Evolutionary conservation across 2,888 invertebrate species (phyloP).

Genomic region (Eupithecia dodoneata): DNA sequence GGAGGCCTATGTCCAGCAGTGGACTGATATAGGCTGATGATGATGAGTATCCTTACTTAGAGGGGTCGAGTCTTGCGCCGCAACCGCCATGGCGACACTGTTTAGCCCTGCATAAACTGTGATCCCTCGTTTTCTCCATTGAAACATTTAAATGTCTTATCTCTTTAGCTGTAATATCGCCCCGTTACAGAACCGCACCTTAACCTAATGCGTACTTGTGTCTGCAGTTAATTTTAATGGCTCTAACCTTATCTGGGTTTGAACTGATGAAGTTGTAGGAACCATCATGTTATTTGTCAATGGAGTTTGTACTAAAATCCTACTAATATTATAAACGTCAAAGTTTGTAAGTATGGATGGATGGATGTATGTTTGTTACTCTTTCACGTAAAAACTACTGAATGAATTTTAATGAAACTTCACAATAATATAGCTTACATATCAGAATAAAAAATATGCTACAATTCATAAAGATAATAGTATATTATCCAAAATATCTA

Average conservation of each 20-base stretch:
- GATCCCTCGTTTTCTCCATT: not conserved
- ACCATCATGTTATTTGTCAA: not conserved
- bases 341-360: too few relatives aligned
- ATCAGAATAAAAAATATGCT: too few relatives aligned
- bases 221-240: slow-evolving; percentile 3
- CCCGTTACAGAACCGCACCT: not conserved
- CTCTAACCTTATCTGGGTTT: slow-evolving; percentile 8
- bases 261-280: not conserved
- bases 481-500: too few relatives aligned
- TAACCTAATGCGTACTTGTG: not conserved
- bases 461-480: too few relatives aligned
- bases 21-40: too few relatives aligned
- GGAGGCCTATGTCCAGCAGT: too few relatives aligned
- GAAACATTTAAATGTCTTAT: not conserved
- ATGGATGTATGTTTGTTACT: too few relatives aligned
- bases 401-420: too few relatives aligned
- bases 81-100: not conserved
- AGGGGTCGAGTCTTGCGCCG: not conserved
- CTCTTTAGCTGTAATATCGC: not conserved
- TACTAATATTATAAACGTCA: too few relatives aligned
- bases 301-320: not conserved
- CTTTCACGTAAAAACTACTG: too few relatives aligned
- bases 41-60: too few relatives aligned
- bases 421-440: too few relatives aligned
- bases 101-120: not conserved